Percentiles rank a stretch among this genome's conserved stretches.
Evolutionary conservation across 2,888 invertebrate genomes (phyloP).

Genomic region (Coronaproctus castanopsis): DNA sequence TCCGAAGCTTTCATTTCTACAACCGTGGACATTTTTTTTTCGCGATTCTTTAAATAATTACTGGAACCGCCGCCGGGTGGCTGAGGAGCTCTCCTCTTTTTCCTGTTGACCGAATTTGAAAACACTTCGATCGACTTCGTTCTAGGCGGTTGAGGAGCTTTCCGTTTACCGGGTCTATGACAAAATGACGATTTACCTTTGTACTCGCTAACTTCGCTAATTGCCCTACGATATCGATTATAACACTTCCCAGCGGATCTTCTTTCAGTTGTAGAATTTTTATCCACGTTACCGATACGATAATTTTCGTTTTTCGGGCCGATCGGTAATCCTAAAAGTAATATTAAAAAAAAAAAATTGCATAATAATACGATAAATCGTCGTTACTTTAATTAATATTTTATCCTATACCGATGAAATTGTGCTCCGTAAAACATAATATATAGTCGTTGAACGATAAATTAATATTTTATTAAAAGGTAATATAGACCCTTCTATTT

Average conservation of each 20-base stretch:
- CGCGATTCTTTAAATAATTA: neutral
- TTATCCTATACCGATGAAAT: too few species aligned
- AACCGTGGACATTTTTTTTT: neutral
- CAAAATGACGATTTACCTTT: constrained; percentile 26
- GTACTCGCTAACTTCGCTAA: neutral
- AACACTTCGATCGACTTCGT: constrained; percentile 1
- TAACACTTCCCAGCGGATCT: neutral
- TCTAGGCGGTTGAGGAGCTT: constrained; percentile 46
- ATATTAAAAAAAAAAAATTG: too few species aligned
- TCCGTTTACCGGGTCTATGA: constrained; percentile 55
- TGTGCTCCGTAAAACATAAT: too few species aligned
- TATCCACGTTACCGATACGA: neutral
- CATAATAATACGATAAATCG: too few species aligned
- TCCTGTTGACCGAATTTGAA: constrained; percentile 31
- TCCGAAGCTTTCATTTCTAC: constrained; percentile 20
- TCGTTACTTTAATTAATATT: too few species aligned
- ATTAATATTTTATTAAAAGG: too few species aligned
- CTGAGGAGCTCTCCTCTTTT: constrained; percentile 8
- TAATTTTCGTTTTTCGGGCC: neutral
- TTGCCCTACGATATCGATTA: neutral
- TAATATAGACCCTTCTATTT: too few species aligned
- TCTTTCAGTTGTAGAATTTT: neutral
- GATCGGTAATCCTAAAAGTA: too few species aligned
- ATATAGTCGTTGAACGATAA: too few species aligned
- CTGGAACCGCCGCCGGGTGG: constrained; percentile 1